Conservation (phyloP, 2,888 invertebrate genomes). For the Thalpophila matura region DNA sequence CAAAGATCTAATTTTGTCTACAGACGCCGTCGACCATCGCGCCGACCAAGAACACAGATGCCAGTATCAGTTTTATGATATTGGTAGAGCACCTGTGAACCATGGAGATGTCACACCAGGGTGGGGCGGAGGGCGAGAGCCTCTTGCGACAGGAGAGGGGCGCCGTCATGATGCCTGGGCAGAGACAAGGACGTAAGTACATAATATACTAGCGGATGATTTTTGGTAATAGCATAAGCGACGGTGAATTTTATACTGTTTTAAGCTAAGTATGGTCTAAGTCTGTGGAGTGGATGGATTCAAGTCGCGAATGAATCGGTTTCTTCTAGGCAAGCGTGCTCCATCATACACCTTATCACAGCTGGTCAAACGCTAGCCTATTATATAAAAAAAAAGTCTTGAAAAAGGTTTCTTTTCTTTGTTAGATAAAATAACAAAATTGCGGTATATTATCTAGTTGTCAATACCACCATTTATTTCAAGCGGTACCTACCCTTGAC, state of each 20-base stretch:
- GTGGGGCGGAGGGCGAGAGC: constrained; percentile 87
- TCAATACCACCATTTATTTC: too few relatives aligned
- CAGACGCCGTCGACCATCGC: constrained; percentile 65
- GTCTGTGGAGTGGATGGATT: too few relatives aligned
- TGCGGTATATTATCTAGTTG: too few relatives aligned
- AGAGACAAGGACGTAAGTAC: constrained; percentile 77
- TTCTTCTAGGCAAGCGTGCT: too few relatives aligned
- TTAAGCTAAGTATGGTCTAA: neutral
- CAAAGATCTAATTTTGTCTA: constrained; percentile 56
- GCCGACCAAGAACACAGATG: constrained; percentile 75
- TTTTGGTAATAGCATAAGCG: neutral
- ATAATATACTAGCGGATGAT: neutral
- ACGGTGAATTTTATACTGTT: neutral
- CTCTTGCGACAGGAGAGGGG: constrained; percentile 82
- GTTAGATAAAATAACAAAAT: too few relatives aligned
- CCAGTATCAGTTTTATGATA: constrained; percentile 83
- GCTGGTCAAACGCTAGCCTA: too few relatives aligned
- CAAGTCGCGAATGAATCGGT: too few relatives aligned
- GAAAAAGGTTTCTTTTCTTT: neutral
- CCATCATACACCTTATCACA: too few relatives aligned
- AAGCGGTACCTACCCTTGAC: too few relatives aligned
- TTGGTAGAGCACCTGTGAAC: constrained; percentile 67
- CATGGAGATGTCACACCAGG: constrained; percentile 87
- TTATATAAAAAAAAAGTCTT: too few relatives aligned
- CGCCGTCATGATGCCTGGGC: constrained; percentile 80